Base-by-base conservation (phyloP, 2,113 vertebrate species). In the Blennius ocellaris region DNA sequence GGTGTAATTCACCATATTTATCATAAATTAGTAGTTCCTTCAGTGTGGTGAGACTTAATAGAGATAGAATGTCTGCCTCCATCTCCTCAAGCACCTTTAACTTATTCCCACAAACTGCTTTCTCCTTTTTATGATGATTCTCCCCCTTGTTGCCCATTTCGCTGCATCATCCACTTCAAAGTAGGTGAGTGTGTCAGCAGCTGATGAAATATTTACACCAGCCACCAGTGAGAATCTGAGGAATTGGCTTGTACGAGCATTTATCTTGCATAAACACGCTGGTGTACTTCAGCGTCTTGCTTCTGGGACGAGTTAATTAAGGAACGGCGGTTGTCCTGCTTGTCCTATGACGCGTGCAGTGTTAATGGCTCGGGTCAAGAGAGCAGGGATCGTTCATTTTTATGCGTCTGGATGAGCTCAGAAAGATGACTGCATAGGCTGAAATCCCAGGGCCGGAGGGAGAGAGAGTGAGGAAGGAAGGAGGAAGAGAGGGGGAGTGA, bases 191-290 rank as follows among this genome's bases (percentile, higher is more conserved):
- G 69, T 84, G 76, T 77, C 78, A 81, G n/a, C n/a, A 1, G 6
- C 58, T 78, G 79, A 83, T 87, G 72, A 86, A 90, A 85, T 74
- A 89, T 81, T 86, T 39, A 84, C 75, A 65, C 16, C 40, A 68
- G 30, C 17, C 48, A 6, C 54, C n/a, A 0, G n/a, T 43, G 59
- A 73, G 12, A 71, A 14, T 21, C 52, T 1, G 61, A 57, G 30
- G 11, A 15, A 36, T 47, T 44, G 41, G 57, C 62, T 58, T 44
- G 17, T 14, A 3, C 57, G 61, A 16, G 49, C n/a, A 30, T 72
- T 68, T 60, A 55, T 14, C 53, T 51, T 5, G 12, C 16, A 53
- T 45, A 51, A 71, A 67, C 47, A 53, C 21, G 44, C 44, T 9
- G 14, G 43, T 40, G 6, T 48, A 50, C 40, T 40, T 50, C 17